phyloP scores from a whole-genome alignment of 53 echinoderm and acorn worm genomes.

The Zoroaster sp. region DNA sequence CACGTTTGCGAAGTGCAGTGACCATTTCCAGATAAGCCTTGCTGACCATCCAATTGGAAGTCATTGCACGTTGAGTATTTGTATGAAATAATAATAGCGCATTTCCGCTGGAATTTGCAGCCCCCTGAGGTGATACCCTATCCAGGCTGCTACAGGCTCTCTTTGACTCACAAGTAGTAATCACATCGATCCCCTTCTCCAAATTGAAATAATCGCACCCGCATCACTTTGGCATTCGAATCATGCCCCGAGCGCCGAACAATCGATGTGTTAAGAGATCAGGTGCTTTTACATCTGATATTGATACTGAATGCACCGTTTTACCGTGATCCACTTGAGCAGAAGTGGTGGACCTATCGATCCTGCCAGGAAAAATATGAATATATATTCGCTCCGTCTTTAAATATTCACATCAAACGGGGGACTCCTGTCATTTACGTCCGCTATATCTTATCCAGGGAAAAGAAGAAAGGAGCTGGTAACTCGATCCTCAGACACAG shows the following conservation, averaged over 20 bases:
- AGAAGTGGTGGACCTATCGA: slow-evolving; percentile 41
- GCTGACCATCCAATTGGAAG: not conserved
- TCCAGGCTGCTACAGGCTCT: slow-evolving; percentile 23
- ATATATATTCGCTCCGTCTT: slow-evolving; percentile 23
- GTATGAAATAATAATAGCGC: slow-evolving; percentile 2
- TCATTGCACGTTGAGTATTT: not conserved
- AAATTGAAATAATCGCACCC: slow-evolving; percentile 22
- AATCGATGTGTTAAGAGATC: slow-evolving; percentile 54
- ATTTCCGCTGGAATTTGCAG: not conserved
- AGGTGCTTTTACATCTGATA: slow-evolving; percentile 23
- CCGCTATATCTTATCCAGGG: not conserved
- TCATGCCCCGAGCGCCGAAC: slow-evolving; percentile 13
- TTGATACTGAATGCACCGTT: slow-evolving; percentile 8
- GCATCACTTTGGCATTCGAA: not conserved
- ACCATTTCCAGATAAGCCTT: not conserved
- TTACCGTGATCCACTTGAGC: slow-evolving; percentile 6
- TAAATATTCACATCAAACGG: not conserved
- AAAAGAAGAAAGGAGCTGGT: not conserved
- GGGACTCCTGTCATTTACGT: not conserved
- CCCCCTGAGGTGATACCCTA: slow-evolving; percentile 6
- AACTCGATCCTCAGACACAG: not conserved
- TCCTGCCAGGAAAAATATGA: not conserved
- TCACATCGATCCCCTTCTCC: slow-evolving; percentile 20
- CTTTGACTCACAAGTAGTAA: slow-evolving; percentile 46
- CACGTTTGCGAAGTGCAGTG: not conserved